Percentiles rank a stretch among this genome's conserved stretches.
phyloP scores from a whole-genome alignment of 2,797 vertebrate genomes.

The Paramormyrops hopkinsi region DNA sequence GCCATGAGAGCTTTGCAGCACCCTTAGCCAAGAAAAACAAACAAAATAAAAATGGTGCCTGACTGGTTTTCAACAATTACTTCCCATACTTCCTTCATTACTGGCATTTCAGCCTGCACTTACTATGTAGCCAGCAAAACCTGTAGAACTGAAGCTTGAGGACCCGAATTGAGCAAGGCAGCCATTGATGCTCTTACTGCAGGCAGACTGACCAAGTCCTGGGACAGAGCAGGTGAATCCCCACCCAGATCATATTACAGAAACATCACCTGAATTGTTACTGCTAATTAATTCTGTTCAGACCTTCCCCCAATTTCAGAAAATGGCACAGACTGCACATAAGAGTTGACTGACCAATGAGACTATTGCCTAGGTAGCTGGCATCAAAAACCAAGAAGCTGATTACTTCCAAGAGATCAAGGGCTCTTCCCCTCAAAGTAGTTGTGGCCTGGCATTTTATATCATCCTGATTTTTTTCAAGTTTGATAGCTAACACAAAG shows the following conservation, averaged over 20 bases:
- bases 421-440: background rate
- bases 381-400: background rate
- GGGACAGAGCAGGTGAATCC: background rate
- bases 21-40: background rate
- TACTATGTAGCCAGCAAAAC: background rate
- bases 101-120: background rate
- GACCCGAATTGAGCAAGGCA: background rate
- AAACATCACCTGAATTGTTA: background rate
- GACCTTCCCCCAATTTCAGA: background rate
- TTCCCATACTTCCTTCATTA: background rate
- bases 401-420: background rate
- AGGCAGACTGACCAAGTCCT: background rate
- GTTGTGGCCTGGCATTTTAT: background rate
- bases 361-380: background rate
- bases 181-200: background rate
- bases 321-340: background rate
- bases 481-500: background rate
- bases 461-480: background rate
- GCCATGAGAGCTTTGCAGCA: background rate
- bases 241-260: background rate
- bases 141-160: background rate
- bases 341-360: background rate
- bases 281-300: background rate
- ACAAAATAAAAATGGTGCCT: background rate
- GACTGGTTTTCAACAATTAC: background rate